Evolutionary conservation across 2,113 vertebrate genomes (phyloP).

Genomic region (Heterochromis multidens): DNA sequence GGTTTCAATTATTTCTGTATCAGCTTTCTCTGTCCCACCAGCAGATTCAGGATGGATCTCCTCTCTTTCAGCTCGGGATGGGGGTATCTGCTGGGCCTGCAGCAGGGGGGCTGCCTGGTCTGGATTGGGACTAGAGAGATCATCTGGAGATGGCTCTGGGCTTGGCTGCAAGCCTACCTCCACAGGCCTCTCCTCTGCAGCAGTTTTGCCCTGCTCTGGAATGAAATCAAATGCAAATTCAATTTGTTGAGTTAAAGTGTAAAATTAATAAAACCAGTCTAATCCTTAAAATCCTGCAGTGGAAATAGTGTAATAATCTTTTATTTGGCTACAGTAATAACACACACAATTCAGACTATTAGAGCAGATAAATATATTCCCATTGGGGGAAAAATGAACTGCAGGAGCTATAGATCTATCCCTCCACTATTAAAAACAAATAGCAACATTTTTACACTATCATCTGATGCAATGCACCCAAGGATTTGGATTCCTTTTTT

Average conservation of each 20-base stretch:
- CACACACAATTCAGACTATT: background rate
- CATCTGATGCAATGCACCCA: background rate
- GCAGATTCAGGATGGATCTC: slow-evolving; percentile 6
- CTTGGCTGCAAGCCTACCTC: slow-evolving; percentile 32
- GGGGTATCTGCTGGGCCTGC: slow-evolving; percentile 71
- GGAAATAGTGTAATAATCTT: background rate
- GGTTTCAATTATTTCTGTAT: slow-evolving; percentile 15
- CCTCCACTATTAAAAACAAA: background rate
- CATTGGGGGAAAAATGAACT: background rate
- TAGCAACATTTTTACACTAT: background rate
- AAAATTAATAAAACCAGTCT: background rate
- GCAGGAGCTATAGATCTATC: background rate
- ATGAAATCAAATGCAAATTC: background rate
- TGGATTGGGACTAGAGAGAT: slow-evolving; percentile 71
- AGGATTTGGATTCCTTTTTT: background rate
- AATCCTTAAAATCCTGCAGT: background rate
- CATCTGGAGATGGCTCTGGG: slow-evolving; percentile 62
- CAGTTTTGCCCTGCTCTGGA: slow-evolving; percentile 52
- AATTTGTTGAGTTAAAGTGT: background rate
- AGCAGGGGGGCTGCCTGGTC: slow-evolving; percentile 68
- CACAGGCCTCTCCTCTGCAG: slow-evolving; percentile 41
- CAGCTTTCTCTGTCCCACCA: slow-evolving; percentile 1
- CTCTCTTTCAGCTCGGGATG: slow-evolving; percentile 44
- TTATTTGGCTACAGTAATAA: background rate
- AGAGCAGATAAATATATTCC: background rate